A percentile compares a stretch with the other conserved stretches of the same genome.
These are phyloP conservation scores for Parnassius orleans DNA, from an alignment of 2,888 invertebrate genomes.

Conservation along the genomic window DNA sequence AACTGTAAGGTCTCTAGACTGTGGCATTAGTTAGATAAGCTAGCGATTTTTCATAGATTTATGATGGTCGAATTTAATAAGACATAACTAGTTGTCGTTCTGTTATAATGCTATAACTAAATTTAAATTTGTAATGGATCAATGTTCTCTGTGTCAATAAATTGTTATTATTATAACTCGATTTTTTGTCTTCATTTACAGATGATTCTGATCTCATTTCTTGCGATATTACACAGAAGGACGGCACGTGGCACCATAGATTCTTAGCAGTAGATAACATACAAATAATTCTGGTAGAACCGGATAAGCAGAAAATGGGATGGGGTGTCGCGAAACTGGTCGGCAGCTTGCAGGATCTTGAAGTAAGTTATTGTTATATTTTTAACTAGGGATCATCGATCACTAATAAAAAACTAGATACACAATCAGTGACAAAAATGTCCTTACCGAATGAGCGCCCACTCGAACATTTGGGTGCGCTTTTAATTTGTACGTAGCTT, in stretches of 20 bases:
- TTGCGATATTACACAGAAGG: constrained; percentile 95
- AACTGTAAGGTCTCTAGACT: no score
- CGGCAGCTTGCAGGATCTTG: constrained; percentile 96
- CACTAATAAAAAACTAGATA: no score
- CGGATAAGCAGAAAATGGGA: constrained; percentile 95
- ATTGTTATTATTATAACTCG: neutral
- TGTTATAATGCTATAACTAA: no score
- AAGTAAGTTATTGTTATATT: constrained; percentile 76
- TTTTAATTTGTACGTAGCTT: no score
- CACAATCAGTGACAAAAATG: no score
- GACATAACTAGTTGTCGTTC: no score
- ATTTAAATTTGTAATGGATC: no score
- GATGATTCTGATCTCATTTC: constrained; percentile 99
- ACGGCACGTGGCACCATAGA: constrained; percentile 93
- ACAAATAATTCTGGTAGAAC: constrained; percentile 98
- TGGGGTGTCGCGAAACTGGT: constrained; percentile 99
- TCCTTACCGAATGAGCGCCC: no score
- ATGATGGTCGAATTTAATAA: no score
- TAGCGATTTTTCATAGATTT: no score
- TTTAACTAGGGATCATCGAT: neutral
- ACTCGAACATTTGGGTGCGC: no score
- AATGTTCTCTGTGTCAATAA: no score
- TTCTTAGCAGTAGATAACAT: constrained; percentile 97
- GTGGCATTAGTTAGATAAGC: neutral
- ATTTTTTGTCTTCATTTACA: constrained; percentile 63